Base-by-base conservation (phyloP, 2,888 invertebrate genomes). In the Athetis lepigone region DNA sequence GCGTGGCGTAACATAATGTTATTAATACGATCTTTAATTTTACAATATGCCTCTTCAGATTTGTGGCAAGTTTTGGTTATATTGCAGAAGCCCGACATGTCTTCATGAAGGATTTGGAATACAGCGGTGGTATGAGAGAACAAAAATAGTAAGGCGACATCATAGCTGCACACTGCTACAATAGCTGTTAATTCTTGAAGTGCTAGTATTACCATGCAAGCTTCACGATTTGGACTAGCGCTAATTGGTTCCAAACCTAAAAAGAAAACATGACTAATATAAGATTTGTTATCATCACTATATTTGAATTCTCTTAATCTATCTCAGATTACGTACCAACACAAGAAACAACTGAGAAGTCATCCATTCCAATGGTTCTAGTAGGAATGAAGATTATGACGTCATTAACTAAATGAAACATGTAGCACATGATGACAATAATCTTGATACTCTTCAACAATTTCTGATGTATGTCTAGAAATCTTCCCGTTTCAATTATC, bases 361-460 rank as follows among this genome's bases (percentile, higher is more conserved):
- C 75, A 18, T 76, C 72, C 59, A 83, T 79, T 4, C 60, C 60
- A 2, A 81, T 45, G n/a, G 77, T 74, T 59, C 85, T 81, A 23
- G 78, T 57, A 1, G 86, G 85, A 65, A 84, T 80, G 36, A 72
- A 88, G 16, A 87, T 73, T 13, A 86, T 40, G n/a, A 83, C 47
- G 45, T 80, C 85, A 37, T 87, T 85, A 1, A 85, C 40, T 4
- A 86, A 80, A 63, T 87, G 86, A 27, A 83, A 84, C 1, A 59
- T 25, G 39, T 85, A 86, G 25, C 82, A 84, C n/a, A 75, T 57
- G 2, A 87, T 42, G n/a, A 88, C 42, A 19, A 86, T 70, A 6
- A 75, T 71, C 45, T 87, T 86, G 2, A 85, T 85, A 7, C 57
- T 79, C 25, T 63, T 81, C 52, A 88, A 52, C 0, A 80, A 21